These are phyloP conservation scores for Heliconius erato DNA, from an alignment of 2,888 invertebrate species.

Conservation along the genomic window DNA sequence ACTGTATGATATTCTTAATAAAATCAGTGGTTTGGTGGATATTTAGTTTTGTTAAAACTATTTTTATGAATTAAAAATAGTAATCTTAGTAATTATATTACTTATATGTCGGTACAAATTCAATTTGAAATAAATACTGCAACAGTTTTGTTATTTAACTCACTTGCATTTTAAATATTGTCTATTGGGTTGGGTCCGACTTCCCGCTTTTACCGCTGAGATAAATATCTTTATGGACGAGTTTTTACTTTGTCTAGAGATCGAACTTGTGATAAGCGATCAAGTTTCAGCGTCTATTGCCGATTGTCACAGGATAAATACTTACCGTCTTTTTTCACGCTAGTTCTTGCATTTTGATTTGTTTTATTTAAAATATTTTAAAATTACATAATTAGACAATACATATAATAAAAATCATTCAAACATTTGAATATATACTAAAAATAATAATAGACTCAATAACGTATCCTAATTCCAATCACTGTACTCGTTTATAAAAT, in stretches of 20 bases:
- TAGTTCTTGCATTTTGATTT: not conserved
- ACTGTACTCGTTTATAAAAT: not conserved
- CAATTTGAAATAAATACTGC: not conserved
- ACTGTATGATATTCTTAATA: too few species aligned
- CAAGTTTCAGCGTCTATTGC: conserved; percentile 6
- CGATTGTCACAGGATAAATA: conserved; percentile 1
- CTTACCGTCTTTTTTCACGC: not conserved
- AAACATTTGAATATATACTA: not conserved
- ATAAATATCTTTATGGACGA: conserved; percentile 21
- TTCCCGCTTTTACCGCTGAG: conserved; percentile 11
- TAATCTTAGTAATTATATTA: too few species aligned
- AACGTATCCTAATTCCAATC: conserved; percentile 6
- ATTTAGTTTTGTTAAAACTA: not conserved
- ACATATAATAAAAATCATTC: not conserved
- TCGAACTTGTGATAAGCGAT: conserved; percentile 18
- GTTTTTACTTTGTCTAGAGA: conserved; percentile 27
- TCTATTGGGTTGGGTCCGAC: not conserved
- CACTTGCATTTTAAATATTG: conserved; percentile 10
- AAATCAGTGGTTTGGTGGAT: not conserved
- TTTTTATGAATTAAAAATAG: too few species aligned
- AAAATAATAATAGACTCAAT: conserved; percentile 1
- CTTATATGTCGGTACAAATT: too few species aligned
- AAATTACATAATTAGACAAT: not conserved
- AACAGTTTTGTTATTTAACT: not conserved
- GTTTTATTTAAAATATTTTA: too few species aligned